Base-by-base conservation (phyloP, 2,113 vertebrate genomes). In the Xenus cinereus region DNA sequence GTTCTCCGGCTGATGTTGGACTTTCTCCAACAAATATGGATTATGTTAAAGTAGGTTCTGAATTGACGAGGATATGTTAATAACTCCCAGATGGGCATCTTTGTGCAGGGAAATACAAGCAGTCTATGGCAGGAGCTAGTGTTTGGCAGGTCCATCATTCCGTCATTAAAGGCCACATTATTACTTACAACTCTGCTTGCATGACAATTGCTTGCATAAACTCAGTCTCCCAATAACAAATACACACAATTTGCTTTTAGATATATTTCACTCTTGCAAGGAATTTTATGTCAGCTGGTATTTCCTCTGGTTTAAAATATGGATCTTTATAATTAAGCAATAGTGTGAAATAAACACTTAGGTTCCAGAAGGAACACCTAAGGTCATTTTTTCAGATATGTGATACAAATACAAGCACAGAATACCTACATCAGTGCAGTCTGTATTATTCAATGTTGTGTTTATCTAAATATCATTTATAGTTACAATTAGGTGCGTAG, bases 151-250 rank as follows among this genome's bases (percentile, higher is more conserved):
- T 99, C 99, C 98, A 99, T 99, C 99, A 99, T 99, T 99, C 99
- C 98, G 98, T 99, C 99, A 99, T 99, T 99, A 99, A 99, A 99
- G 99, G 99, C 99, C 99, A 99, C 99, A 99, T 99, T 99, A 99
- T 99, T 99, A 99, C 99, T 99, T 98, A 99, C 98, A 98, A 99
- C 99, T 97, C 97, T 95, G 97, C 99, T 99, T 99, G 99, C 99
- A 99, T 99, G 99, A 99, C 98, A 99, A 99, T 99, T 98, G 98
- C 98, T 96, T 96, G 95, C 97, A 98, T 95, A 98, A 98, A 98
- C 97, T 97, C 96, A 88, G 98, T 95, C 97, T 98, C 97, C 87
- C 96, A 79, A 97, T 93, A 96, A 87, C 84, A 89, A 97, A 96
- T 81, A 51, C 75, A 79, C 84, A 93, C 75, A 94, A 94, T 95